Conservation (phyloP, 2,797 vertebrate species). For the Myoxocephalus aenaeus region DNA sequence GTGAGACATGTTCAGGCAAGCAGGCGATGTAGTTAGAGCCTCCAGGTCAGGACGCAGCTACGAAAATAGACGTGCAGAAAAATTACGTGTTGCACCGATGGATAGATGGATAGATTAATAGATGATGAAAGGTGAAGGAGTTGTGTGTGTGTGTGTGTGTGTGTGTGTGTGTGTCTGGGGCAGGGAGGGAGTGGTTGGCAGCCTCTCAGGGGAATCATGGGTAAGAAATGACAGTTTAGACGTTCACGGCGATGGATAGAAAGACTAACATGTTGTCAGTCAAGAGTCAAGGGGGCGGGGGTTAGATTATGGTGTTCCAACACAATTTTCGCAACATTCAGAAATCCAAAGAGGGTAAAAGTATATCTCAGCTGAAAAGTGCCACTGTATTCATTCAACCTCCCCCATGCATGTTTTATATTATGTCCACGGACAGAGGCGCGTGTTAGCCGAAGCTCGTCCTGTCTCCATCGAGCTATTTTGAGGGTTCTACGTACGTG, state of each 20-base stretch:
- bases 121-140: conserved; percentile 34
- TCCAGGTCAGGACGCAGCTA: conserved; percentile 24
- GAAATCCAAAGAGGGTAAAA: neutral
- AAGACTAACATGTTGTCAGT: conserved; percentile 37
- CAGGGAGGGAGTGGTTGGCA: neutral
- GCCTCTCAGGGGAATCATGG: conserved; percentile 30
- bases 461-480: conserved; percentile 1
- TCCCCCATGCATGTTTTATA: neutral
- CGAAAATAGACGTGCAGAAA: conserved; percentile 40
- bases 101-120: conserved; percentile 26
- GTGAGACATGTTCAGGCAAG: conserved; percentile 14
- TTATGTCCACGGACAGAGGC: neutral
- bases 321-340: neutral
- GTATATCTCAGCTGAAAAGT: conserved; percentile 8
- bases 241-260: conserved; percentile 24
- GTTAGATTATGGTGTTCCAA: conserved; percentile 14
- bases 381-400: neutral
- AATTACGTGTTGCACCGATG: conserved; percentile 33
- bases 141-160: neutral
- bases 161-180: too few species aligned
- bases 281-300: neutral
- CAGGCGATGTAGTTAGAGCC: conserved; percentile 23
- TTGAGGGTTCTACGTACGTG: conserved; percentile 6
- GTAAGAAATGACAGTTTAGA: conserved; percentile 32
- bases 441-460: neutral